Percentiles rank a stretch among this genome's conserved stretches.
Evolutionary conservation across 2,888 invertebrate genomes (phyloP).

Genomic region (Caenorhabditis becei): DNA sequence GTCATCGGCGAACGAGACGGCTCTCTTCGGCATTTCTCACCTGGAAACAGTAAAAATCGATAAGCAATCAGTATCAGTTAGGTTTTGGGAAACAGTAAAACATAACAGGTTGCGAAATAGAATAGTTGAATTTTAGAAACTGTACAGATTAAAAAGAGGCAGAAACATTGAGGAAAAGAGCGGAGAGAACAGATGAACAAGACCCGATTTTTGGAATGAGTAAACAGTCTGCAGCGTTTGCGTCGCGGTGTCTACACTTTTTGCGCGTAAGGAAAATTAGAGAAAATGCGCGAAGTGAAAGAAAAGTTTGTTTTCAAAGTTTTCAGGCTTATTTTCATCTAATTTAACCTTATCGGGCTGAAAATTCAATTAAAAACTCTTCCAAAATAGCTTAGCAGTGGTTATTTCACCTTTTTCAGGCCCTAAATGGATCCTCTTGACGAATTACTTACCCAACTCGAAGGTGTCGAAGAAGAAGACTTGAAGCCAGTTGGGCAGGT

Average conservation of each 20-base stretch:
- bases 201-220: conserved; percentile 12
- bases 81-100: no score
- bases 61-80: no score
- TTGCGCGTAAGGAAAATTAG: conserved; percentile 25
- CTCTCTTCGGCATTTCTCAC: conserved; percentile 65
- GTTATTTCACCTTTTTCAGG: background rate
- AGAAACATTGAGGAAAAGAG: background rate
- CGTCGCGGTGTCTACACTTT: conserved; percentile 26
- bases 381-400: background rate
- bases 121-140: no score
- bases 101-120: no score
- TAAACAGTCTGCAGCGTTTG: conserved; percentile 28
- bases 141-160: background rate
- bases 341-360: background rate
- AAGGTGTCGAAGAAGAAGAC: conserved; percentile 53
- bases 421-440: conserved; percentile 55
- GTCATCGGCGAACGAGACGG: conserved; percentile 71
- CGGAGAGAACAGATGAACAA: conserved; percentile 4
- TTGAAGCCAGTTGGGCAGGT: conserved; percentile 21
- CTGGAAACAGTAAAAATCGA: conserved; percentile 3
- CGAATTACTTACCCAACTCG: conserved; percentile 50
- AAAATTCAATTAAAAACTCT: background rate
- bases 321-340: background rate
- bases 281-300: conserved; percentile 12
- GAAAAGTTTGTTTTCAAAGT: background rate